Conservation (phyloP, 1,140 invertebrate species). For the Panulirus ornatus region DNA sequence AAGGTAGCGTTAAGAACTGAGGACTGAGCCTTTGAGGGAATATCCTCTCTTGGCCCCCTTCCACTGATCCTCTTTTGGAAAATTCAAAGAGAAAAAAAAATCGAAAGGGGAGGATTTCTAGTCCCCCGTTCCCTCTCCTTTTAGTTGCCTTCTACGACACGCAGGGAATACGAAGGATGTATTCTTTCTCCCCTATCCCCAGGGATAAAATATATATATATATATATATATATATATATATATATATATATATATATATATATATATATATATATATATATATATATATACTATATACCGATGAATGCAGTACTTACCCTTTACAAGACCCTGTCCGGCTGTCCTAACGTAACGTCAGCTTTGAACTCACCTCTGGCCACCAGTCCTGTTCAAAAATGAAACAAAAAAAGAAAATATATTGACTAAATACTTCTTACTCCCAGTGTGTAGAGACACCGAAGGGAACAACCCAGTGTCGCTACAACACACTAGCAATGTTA, state of each 20-base stretch:
- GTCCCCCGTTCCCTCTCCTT: too few relatives aligned
- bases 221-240: constrained; percentile 20
- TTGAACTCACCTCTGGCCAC: neutral
- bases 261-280: constrained; percentile 20
- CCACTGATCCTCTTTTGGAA: too few relatives aligned
- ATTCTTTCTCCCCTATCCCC: too few relatives aligned
- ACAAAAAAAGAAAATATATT: neutral
- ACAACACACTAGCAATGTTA: neutral
- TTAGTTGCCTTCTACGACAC: too few relatives aligned
- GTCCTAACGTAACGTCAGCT: neutral
- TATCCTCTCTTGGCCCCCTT: too few relatives aligned
- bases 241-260: constrained; percentile 20
- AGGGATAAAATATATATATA: too few relatives aligned
- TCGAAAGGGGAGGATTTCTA: too few relatives aligned
- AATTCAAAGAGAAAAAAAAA: too few relatives aligned
- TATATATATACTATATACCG: constrained; percentile 1
- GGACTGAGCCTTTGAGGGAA: too few relatives aligned
- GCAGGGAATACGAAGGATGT: too few relatives aligned
- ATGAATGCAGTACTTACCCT: neutral
- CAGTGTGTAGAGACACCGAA: neutral
- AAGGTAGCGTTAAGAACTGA: too few relatives aligned
- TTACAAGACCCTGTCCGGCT: neutral
- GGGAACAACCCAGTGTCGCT: neutral
- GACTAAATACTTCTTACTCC: neutral
- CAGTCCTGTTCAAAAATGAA: neutral